Evolutionary conservation across 2,888 invertebrate genomes (phyloP).

Genomic region (Hirtodrosophila confusa): DNA sequence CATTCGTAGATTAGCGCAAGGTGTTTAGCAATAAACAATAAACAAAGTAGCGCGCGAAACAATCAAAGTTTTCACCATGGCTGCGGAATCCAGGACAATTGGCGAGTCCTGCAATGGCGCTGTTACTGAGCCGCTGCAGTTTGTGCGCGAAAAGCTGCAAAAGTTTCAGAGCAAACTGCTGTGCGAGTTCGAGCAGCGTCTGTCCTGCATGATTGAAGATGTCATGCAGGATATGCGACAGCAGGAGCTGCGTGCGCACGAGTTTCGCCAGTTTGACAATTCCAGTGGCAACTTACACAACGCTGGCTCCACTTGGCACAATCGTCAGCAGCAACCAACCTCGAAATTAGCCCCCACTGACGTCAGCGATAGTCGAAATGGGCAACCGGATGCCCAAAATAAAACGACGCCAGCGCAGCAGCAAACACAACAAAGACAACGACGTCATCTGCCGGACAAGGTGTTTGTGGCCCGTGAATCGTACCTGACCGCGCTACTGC

Average conservation of each 20-base stretch:
- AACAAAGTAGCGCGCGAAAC: no score
- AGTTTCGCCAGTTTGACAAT: slow-evolving; percentile 77
- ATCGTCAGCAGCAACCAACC: slow-evolving; percentile 46
- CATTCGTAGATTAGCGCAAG: slow-evolving; percentile 3
- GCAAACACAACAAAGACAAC: slow-evolving; percentile 21
- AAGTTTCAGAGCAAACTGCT: slow-evolving; percentile 72
- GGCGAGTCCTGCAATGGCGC: slow-evolving; percentile 4
- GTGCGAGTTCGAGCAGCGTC: slow-evolving; percentile 79
- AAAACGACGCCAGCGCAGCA: slow-evolving; percentile 20
- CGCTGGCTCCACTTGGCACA: slow-evolving; percentile 60
- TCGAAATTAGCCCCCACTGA: slow-evolving; percentile 28
- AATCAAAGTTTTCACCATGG: slow-evolving; percentile 31
- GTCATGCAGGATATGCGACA: slow-evolving; percentile 80
- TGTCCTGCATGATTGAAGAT: slow-evolving; percentile 80
- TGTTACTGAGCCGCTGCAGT: slow-evolving; percentile 44
- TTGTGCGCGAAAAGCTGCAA: slow-evolving; percentile 71
- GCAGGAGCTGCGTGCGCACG: slow-evolving; percentile 77
- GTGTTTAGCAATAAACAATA: slow-evolving; percentile 1
- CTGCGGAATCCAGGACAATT: slow-evolving; percentile 17
- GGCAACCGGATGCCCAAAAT: slow-evolving; percentile 41
- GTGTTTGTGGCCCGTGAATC: slow-evolving; percentile 90
- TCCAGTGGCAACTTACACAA: not conserved
- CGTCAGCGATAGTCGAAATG: slow-evolving; percentile 57
- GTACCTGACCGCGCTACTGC: slow-evolving; percentile 91
- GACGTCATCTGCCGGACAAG: slow-evolving; percentile 86